Evolutionary conservation across 2,797 vertebrate species (phyloP), one percentile per base, ranked within the genome.

Genomic region (Bradypodion ventrale): DNA sequence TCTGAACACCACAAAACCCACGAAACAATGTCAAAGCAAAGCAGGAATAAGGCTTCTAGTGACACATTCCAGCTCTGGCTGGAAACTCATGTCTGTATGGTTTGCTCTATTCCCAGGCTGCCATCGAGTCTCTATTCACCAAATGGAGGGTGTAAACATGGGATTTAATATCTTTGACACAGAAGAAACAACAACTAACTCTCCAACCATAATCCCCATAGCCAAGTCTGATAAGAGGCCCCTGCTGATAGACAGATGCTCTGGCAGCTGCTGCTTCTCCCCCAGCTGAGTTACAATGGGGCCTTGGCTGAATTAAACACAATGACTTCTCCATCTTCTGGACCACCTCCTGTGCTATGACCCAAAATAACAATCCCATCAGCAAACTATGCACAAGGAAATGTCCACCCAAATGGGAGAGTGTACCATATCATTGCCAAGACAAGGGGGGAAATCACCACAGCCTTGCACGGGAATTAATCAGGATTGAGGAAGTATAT

Each of bases 201-300:
- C 74, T 21, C 68, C 23, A 77, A 56, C 73, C 56, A 40, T 65
- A 85, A 77, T 82, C 79, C 73, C 79, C 82, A 83, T 78, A 77
- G 75, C 65, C 82, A 78, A 83, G 40, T 70, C 82, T 83, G 52
- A 83, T 83, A 83, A 83, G 65, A 83, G 52, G 49, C 82, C 44
- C 84, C 84, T 82, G 84, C 79, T 85, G 84, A 25, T 32, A 85
- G 79, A 77, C 79, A 85, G 84, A 82, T 82, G 84, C 84, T 85
- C 79, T 32, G 59, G 73, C 79, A 85, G 75, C 79, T 85, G 80
- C 74, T 82, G 40, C 65, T 70, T 35, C 19, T 21, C 74, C 42
- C 82, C 49, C 73, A 85, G 32, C 73, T 81, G 65, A 81, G 73
- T 65, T 80, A 44, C 80, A 82, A 66, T 32, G 56, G 79, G 79